These are phyloP conservation scores for Acleris cristana DNA, from an alignment of 2,888 invertebrate genomes.

Conservation along the genomic window DNA sequence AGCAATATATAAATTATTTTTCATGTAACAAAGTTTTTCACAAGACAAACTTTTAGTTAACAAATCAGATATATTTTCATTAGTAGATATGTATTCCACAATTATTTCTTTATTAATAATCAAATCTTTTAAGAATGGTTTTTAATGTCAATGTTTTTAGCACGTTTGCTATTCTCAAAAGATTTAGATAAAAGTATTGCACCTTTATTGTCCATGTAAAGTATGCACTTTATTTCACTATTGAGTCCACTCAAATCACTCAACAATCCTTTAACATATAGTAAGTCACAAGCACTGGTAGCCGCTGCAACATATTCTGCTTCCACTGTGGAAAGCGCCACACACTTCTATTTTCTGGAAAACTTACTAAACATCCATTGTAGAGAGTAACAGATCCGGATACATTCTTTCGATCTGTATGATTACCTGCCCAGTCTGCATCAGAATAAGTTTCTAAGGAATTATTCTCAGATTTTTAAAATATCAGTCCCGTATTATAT, in stretches of 20 bases:
- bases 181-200: constrained; percentile 12
- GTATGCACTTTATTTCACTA: background rate
- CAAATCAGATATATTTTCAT: constrained; percentile 4
- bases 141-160: background rate
- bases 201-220: constrained; percentile 9
- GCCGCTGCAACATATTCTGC: constrained; percentile 17
- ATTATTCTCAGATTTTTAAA: background rate
- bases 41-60: background rate
- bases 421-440: constrained; percentile 1
- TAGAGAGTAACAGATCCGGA: background rate
- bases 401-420: constrained; percentile 2
- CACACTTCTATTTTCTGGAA: constrained; percentile 13
- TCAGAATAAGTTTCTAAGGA: background rate
- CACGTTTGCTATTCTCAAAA: constrained; percentile 6
- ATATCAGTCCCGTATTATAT: background rate
- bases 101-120: constrained; percentile 1
- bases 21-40: constrained; percentile 3
- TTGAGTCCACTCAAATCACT: constrained; percentile 2
- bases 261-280: background rate
- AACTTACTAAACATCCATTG: constrained; percentile 7
- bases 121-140: background rate
- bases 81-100: constrained; percentile 1
- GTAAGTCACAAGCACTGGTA: constrained; percentile 10
- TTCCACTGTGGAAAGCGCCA: constrained; percentile 8
- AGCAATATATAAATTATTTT: background rate